Evolutionary conservation across 2,888 invertebrate genomes (phyloP).

Genomic region (Acanthopleura granulata): DNA sequence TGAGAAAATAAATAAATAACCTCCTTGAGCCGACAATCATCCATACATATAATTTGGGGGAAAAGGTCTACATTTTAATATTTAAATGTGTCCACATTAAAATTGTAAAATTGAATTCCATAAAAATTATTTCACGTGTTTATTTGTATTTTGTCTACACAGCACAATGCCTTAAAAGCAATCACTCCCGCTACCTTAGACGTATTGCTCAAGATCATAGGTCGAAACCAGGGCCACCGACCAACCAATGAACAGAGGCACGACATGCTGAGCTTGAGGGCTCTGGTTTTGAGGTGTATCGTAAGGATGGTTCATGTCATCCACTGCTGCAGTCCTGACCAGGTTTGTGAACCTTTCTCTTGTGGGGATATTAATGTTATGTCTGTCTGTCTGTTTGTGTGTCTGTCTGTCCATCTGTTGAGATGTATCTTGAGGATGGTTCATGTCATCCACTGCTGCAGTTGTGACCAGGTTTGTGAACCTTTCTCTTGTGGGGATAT

Average conservation of each 20-base stretch:
- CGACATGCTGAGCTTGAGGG: conserved; percentile 70
- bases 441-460: conserved; percentile 74
- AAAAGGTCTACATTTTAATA: too few species aligned
- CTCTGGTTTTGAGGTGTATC: conserved; percentile 73
- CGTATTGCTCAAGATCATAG: conserved; percentile 72
- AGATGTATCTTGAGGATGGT: conserved; percentile 69
- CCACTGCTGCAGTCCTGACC: conserved; percentile 73
- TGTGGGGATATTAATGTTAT: too few species aligned
- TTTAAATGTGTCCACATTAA: too few species aligned
- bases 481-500: too few species aligned
- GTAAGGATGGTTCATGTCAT: conserved; percentile 74
- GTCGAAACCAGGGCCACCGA: conserved; percentile 26
- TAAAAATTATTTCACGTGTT: background rate
- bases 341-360: conserved; percentile 46
- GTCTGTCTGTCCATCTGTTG: too few species aligned
- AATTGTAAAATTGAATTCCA: too few species aligned
- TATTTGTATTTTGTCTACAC: conserved; percentile 23
- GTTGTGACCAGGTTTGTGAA: conserved; percentile 70
- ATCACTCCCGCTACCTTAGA: conserved; percentile 77
- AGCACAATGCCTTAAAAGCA: conserved; percentile 76
- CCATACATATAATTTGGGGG: too few species aligned
- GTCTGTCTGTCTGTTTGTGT: too few species aligned
- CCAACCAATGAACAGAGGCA: conserved; percentile 47
- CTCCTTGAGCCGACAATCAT: too few species aligned
- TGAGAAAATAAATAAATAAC: too few species aligned